These are phyloP conservation scores for Vandiemenella viatica DNA, from an alignment of 2,888 invertebrate genomes.

Conservation along the genomic window DNA sequence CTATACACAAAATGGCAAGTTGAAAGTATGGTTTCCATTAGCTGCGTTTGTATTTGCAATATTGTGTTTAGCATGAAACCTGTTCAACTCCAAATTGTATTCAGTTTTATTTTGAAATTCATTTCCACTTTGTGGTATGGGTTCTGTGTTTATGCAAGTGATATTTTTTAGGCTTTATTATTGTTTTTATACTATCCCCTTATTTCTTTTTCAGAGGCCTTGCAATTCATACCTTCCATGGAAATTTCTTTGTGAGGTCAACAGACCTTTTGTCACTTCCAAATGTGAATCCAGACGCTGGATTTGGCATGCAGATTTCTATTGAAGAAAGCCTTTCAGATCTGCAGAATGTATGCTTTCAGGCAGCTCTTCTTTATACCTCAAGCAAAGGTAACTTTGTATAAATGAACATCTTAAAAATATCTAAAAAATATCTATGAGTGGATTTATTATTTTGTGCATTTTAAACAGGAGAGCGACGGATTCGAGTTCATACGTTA, in stretches of 20 bases:
- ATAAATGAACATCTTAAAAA: too few relatives aligned
- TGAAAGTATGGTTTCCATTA: too few relatives aligned
- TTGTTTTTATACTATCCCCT: background rate
- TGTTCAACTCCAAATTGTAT: too few relatives aligned
- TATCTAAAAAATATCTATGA: background rate
- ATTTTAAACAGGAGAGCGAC: slow-evolving; percentile 55
- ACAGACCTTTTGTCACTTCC: slow-evolving; percentile 91
- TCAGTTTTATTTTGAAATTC: too few relatives aligned
- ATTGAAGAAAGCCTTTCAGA: slow-evolving; percentile 85
- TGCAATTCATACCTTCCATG: slow-evolving; percentile 95
- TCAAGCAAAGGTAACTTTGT: slow-evolving; percentile 63
- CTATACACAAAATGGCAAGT: too few relatives aligned
- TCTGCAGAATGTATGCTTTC: slow-evolving; percentile 82
- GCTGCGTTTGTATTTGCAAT: too few relatives aligned
- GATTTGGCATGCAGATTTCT: slow-evolving; percentile 93
- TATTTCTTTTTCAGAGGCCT: slow-evolving; percentile 46
- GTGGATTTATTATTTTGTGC: background rate
- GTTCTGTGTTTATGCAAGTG: too few relatives aligned
- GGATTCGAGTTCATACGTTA: slow-evolving; percentile 94
- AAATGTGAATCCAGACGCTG: slow-evolving; percentile 95
- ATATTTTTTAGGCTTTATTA: too few relatives aligned
- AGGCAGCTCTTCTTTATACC: slow-evolving; percentile 93
- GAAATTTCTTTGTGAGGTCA: slow-evolving; percentile 97
- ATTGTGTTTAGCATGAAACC: too few relatives aligned
- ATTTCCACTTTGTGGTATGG: too few relatives aligned